phyloP scores from a whole-genome alignment of 2,797 vertebrate species.

The Periophthalmus magnuspinnatus region DNA sequence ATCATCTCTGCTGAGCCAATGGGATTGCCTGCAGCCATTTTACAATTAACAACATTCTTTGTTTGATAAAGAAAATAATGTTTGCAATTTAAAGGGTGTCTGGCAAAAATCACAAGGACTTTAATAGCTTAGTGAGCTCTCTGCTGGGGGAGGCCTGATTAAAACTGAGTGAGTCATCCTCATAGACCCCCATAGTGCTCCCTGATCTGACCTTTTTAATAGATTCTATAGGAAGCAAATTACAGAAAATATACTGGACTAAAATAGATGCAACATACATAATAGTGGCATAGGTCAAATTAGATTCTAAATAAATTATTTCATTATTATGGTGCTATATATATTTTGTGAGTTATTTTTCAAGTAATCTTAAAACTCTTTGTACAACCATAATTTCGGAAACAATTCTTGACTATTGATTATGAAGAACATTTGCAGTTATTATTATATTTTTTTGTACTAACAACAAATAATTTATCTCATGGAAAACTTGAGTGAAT shows the following conservation, averaged over 20 bases:
- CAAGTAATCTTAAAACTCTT: not conserved
- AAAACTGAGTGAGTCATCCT: conserved; percentile 52
- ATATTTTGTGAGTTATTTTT: too few species aligned
- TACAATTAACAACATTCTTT: conserved; percentile 65
- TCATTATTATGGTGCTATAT: too few species aligned
- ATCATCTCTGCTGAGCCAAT: conserved; percentile 58
- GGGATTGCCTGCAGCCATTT: conserved; percentile 58
- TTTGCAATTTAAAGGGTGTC: conserved; percentile 57
- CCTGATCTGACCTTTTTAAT: conserved; percentile 47
- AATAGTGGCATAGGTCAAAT: not conserved
- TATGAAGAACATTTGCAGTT: conserved; percentile 9
- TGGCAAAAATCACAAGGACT: conserved; percentile 45
- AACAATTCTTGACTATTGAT: not conserved
- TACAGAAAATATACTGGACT: not conserved
- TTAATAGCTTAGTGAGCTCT: conserved; percentile 28
- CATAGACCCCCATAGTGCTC: conserved; percentile 39
- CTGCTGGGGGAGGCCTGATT: conserved; percentile 34
- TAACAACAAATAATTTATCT: not conserved
- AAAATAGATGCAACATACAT: not conserved
- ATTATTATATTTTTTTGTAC: conserved; percentile 6
- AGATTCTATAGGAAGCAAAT: conserved; percentile 5
- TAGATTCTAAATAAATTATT: not conserved
- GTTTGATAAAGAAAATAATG: conserved; percentile 64
- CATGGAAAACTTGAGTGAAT: conserved; percentile 15
- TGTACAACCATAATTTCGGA: not conserved